A percentile compares a stretch with the other conserved stretches of the same genome.
Evolutionary conservation across 1,140 invertebrate species (phyloP).

Genomic region (Akabosia matsudoensis): DNA sequence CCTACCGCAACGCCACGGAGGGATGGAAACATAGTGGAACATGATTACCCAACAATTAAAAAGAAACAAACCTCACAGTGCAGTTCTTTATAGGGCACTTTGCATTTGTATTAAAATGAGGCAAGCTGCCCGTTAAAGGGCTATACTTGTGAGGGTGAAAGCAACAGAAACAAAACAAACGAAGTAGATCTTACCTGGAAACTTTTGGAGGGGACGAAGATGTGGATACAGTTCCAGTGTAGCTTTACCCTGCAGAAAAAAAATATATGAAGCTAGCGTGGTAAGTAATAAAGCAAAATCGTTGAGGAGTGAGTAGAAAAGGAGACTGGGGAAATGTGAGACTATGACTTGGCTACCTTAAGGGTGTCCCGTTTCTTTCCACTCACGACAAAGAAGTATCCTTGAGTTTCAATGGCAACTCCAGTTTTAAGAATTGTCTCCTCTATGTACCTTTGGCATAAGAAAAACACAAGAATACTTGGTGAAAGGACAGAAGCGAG

Average conservation of each 20-base stretch:
- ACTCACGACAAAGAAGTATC: conserved; percentile 60
- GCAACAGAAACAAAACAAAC: conserved; percentile 6
- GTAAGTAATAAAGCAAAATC: neutral
- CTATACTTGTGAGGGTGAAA: conserved; percentile 47
- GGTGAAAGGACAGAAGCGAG: neutral
- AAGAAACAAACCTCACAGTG: conserved; percentile 50
- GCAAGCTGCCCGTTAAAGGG: conserved; percentile 54
- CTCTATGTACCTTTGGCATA: conserved; percentile 59
- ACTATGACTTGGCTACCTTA: conserved; percentile 51
- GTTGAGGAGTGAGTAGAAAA: too few relatives aligned
- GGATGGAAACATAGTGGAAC: neutral
- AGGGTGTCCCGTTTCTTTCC: conserved; percentile 60
- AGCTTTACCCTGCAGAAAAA: conserved; percentile 57
- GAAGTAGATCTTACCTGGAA: conserved; percentile 54
- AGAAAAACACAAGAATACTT: neutral
- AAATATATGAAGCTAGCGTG: conserved; percentile 39
- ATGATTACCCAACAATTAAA: too few relatives aligned
- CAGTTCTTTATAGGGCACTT: conserved; percentile 66
- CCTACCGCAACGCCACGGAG: neutral
- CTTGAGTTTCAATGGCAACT: conserved; percentile 64
- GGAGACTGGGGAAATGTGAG: too few relatives aligned
- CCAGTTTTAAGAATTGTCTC: conserved; percentile 62
- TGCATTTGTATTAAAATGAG: conserved; percentile 50
- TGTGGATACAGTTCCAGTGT: conserved; percentile 63
- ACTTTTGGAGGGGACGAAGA: conserved; percentile 58